phyloP scores from a whole-genome alignment of 2,888 invertebrate species.

The Antheraea yamamai region DNA sequence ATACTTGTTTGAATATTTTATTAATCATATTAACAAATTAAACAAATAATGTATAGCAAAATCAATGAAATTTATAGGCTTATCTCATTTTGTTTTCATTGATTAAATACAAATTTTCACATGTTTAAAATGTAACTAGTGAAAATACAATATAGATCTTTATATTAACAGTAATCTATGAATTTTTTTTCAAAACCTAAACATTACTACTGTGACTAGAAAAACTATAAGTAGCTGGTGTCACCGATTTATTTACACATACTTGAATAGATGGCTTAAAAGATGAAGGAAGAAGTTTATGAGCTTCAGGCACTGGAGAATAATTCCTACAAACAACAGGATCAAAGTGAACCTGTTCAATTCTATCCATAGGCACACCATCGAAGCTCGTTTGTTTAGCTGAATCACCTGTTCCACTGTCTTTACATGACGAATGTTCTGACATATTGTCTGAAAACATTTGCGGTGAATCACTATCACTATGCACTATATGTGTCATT shows the following conservation, averaged over 20 bases:
- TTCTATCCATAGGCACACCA: constrained; percentile 73
- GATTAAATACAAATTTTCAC: neutral
- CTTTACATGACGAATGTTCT: constrained; percentile 89
- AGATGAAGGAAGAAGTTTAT: constrained; percentile 77
- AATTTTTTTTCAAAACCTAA: constrained; percentile 46
- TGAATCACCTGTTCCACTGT: constrained; percentile 91
- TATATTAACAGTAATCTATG: constrained; percentile 42
- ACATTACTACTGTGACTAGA: constrained; percentile 81
- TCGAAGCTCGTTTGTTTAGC: constrained; percentile 88
- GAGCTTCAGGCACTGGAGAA: constrained; percentile 77
- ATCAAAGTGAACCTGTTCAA: constrained; percentile 76
- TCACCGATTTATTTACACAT: constrained; percentile 78
- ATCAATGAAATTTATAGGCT: neutral
- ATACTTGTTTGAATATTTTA: constrained; percentile 5
- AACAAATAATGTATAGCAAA: neutral
- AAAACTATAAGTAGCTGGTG: constrained; percentile 80
- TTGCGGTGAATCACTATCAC: constrained; percentile 77
- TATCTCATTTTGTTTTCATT: neutral
- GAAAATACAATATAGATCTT: constrained; percentile 60
- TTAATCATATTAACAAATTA: constrained; percentile 9
- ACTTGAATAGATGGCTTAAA: constrained; percentile 80
- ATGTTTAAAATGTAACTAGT: constrained; percentile 53
- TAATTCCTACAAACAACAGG: constrained; percentile 70
- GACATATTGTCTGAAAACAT: constrained; percentile 86
- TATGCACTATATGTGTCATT: constrained; percentile 77